Evolutionary conservation across 2,113 vertebrate species (phyloP).

Genomic region (Xiphorhynchus elegans): DNA sequence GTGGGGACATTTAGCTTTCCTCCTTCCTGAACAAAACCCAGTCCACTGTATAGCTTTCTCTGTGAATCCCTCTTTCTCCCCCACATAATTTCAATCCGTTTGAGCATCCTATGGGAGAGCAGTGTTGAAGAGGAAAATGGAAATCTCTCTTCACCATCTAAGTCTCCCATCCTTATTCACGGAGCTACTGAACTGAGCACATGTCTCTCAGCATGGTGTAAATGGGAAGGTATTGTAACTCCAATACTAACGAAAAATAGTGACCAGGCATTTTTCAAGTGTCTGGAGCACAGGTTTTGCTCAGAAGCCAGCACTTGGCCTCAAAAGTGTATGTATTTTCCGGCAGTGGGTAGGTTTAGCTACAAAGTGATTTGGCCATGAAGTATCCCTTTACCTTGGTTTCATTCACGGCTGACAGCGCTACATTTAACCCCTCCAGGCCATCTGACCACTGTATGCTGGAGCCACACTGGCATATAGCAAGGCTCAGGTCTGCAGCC

Average conservation of each 20-base stretch:
- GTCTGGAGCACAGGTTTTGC: neutral
- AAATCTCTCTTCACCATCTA: neutral
- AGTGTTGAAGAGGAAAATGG: neutral
- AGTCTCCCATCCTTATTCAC: neutral
- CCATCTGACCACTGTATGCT: neutral
- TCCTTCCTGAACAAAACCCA: neutral
- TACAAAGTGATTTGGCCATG: neutral
- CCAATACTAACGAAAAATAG: neutral
- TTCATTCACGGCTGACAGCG: neutral
- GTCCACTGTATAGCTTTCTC: neutral
- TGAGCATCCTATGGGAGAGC: neutral
- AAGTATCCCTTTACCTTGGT: neutral
- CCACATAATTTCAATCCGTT: neutral
- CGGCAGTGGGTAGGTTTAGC: neutral
- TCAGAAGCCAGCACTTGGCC: conserved; percentile 3
- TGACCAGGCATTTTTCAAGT: conserved; percentile 4
- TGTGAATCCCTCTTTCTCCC: neutral
- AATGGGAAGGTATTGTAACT: conserved; percentile 6
- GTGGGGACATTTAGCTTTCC: neutral
- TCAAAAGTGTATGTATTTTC: conserved; percentile 7
- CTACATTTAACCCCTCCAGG: neutral
- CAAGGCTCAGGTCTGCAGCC: neutral
- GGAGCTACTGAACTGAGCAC: neutral
- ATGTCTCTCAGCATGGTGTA: neutral
- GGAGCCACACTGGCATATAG: neutral